Evolutionary conservation across 2,888 invertebrate genomes (phyloP).

Genomic region (Phengaris alcon): DNA sequence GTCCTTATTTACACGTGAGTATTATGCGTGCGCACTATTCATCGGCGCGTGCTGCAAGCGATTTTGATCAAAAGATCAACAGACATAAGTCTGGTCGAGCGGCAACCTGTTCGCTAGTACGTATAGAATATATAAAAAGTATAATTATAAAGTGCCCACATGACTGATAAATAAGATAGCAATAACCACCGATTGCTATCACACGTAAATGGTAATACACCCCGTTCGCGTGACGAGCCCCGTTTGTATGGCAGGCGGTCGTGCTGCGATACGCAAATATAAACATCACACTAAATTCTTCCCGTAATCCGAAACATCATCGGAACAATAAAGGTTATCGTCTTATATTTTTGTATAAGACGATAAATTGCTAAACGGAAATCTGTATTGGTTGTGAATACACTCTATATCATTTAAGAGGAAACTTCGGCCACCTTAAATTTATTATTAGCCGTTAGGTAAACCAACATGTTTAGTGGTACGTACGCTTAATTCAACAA

Average conservation of each 20-base stretch:
- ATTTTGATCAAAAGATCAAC: no score
- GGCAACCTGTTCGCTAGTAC: no score
- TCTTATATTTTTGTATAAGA: background rate
- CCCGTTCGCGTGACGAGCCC: slow-evolving; percentile 57
- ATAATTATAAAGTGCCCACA: no score
- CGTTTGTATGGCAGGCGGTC: slow-evolving; percentile 47
- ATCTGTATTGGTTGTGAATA: background rate
- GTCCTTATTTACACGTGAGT: no score
- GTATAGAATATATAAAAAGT: no score
- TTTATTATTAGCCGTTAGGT: background rate
- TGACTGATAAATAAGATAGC: background rate
- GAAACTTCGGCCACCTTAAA: background rate
- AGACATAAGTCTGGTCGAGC: no score
- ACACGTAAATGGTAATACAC: slow-evolving; percentile 5
- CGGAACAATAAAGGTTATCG: background rate
- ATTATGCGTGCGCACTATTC: no score
- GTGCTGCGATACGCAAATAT: slow-evolving; percentile 69
- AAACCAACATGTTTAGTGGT: background rate
- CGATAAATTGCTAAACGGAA: background rate
- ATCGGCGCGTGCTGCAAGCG: no score
- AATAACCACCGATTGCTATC: slow-evolving; percentile 32
- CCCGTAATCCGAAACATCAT: slow-evolving; percentile 43
- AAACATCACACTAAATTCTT: slow-evolving; percentile 46
- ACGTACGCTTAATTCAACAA: background rate
- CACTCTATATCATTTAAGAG: background rate